Evolutionary conservation across 2,797 vertebrate species (phyloP), one percentile per base, ranked within the genome.

Genomic region (Valencia hispanica): DNA sequence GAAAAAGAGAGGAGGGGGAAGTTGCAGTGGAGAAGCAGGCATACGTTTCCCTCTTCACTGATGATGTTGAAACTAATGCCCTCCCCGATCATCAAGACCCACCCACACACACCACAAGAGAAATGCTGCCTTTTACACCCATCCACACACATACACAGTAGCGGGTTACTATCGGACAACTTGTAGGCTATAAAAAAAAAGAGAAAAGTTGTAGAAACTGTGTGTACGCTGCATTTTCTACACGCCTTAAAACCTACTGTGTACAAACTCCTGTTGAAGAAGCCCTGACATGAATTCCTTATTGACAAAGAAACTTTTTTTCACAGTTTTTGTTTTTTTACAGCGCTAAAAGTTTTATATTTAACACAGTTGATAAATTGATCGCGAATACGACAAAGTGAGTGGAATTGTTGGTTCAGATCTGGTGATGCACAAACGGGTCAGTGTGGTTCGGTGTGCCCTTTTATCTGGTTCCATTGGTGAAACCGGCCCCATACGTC

Each of bases 81-180:
- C 82, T 70, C 71, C 84, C 84, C 81, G n/a, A n/a, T n/a, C n/a
- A n/a, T n/a, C n/a, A n/a, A n/a, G n/a, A n/a, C n/a, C n/a, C n/a
- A n/a, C n/a, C n/a, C n/a, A n/a, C n/a, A n/a, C n/a, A n/a, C n/a
- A n/a, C 80, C 78, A 15, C 2, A 25, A 72, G 43, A 53, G 47
- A 69, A 32, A 81, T 18, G 15, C 72, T 41, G 43, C 14, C 66
- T 30, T 18, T 9, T 32, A 32, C 47, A 27, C 74, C 65, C 74
- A 36, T 45, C 1, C 14, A 50, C 72, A 0, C 14, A 50, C 72
- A 0, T 36, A 43, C 14, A 12, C 47, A 25, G 27, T 34, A 48
- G 11, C 80, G 66, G 94, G 94, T 95, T 94, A 95, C 92, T 93
- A 68, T 75, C 86, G 90, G 91, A 69, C 92, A 91, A 70, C 63